Evolutionary conservation across 1,140 invertebrate species (phyloP).

Genomic region (Ganaspis sp.): DNA sequence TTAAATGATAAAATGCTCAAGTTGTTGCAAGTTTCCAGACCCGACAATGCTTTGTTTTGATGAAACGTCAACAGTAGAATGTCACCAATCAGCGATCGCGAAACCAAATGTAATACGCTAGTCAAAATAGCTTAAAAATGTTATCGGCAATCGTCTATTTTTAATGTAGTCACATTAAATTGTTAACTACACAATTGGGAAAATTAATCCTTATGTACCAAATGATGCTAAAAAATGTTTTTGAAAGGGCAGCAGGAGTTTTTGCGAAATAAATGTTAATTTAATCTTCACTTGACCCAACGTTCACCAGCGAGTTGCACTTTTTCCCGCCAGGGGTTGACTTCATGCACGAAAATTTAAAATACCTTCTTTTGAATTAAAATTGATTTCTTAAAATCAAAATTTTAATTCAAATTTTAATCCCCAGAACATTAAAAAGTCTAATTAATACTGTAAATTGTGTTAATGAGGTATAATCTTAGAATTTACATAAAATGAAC

Average conservation of each 20-base stretch:
- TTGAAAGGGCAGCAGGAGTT: background rate
- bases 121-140: slow-evolving; percentile 47
- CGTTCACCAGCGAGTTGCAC: background rate
- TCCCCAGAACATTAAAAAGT: too few species aligned
- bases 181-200: too few species aligned
- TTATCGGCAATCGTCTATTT: too few species aligned
- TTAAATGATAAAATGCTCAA: slow-evolving; percentile 59
- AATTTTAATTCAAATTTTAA: too few species aligned
- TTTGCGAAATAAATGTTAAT: background rate
- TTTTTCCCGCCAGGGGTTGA: background rate
- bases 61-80: slow-evolving; percentile 63
- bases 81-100: slow-evolving; percentile 51
- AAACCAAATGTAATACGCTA: slow-evolving; percentile 56
- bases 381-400: too few species aligned
- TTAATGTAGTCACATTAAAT: too few species aligned
- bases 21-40: slow-evolving; percentile 43
- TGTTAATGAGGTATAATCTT: too few species aligned
- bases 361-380: background rate
- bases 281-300: background rate
- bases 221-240: background rate
- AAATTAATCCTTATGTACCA: too few species aligned
- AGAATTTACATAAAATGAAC: too few species aligned
- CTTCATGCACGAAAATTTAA: background rate
- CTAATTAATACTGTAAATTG: too few species aligned
- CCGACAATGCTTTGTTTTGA: slow-evolving; percentile 69